Conservation (phyloP, 2,797 vertebrate genomes). For the Catamblyrhynchus diadema region DNA sequence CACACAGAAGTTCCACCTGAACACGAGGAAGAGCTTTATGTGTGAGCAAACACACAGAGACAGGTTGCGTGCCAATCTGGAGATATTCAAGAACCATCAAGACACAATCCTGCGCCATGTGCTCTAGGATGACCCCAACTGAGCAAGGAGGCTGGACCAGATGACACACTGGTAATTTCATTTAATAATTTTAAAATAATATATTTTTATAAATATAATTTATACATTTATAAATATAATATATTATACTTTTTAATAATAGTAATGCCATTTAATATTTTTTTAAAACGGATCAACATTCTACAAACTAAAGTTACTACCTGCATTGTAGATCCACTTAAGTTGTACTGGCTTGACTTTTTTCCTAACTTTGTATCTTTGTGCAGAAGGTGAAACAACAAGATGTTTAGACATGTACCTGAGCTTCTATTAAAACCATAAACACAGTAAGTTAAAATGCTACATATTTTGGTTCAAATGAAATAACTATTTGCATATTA, state of each 20-base stretch:
- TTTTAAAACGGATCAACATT: not conserved
- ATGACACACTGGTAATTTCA: not conserved
- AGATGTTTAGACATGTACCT: not conserved
- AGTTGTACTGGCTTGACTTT: not conserved
- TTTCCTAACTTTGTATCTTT: not conserved
- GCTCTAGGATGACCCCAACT: not conserved
- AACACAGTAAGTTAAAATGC: not conserved
- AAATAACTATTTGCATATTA: not conserved
- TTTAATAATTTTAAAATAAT: not conserved
- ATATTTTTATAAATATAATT: too few species aligned
- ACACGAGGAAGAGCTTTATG: not conserved
- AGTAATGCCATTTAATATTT: not conserved
- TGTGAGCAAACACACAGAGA: not conserved
- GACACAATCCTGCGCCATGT: not conserved
- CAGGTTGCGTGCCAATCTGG: not conserved
- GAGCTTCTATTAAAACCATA: not conserved
- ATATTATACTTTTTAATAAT: too few species aligned
- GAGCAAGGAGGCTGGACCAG: not conserved
- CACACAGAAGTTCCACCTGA: not conserved
- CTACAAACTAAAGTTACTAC: not conserved
- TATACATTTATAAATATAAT: too few species aligned
- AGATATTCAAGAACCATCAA: not conserved
- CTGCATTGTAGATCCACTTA: not conserved
- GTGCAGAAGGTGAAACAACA: not conserved
- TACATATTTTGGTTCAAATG: not conserved